Evolutionary conservation across 2,888 invertebrate species (phyloP), one percentile per base, ranked within the genome.

Genomic region (Netelia fuscicornis): DNA sequence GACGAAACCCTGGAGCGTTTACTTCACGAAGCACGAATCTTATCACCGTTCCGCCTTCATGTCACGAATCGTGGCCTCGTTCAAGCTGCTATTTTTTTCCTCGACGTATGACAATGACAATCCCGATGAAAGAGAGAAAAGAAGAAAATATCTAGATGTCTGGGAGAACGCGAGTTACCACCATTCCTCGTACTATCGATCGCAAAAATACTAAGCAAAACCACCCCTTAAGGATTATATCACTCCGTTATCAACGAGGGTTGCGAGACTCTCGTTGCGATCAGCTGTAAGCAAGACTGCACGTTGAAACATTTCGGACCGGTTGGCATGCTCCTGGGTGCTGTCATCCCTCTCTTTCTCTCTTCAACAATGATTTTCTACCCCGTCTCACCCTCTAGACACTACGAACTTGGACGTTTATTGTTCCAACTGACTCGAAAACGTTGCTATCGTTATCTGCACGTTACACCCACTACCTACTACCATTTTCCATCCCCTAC

Each of bases 251-350:
- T 81, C 72, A 54, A 52, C 11, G 37, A 71, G 70, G 77, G 11
- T 42, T 37, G 30, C 11, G 58, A 70, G 54, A 64, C 71, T 70
- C 68, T 70, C 74, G 58, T 79, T 44, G 60, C 88, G 87, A 90
- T 89, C 90, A 90, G 90, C 89, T 90, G 90, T 79, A 83, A 86
- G 87, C 83, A 72, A 68, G 87, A 85, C 86, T 87, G 86, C 87
- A 89, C 89, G 87, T 86, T 75, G 82, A 87, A 86, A 82, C 64
- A 65, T 87, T 86, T 88, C 88, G 87, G 88, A 70, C 81, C 85
- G 76, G 75, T 68, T 65, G 48, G 68, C 75, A 85, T 81, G 71
- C 58, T 71, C 72, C 74, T 72, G 85, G 70, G 71, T 79, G 75
- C 81, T 72, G 56, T 74, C 23, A 42, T 64, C 83, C 77, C 75